Evolutionary conservation across 2,797 vertebrate genomes (phyloP).

Genomic region (Lepidocolaptes lacrymiger): DNA sequence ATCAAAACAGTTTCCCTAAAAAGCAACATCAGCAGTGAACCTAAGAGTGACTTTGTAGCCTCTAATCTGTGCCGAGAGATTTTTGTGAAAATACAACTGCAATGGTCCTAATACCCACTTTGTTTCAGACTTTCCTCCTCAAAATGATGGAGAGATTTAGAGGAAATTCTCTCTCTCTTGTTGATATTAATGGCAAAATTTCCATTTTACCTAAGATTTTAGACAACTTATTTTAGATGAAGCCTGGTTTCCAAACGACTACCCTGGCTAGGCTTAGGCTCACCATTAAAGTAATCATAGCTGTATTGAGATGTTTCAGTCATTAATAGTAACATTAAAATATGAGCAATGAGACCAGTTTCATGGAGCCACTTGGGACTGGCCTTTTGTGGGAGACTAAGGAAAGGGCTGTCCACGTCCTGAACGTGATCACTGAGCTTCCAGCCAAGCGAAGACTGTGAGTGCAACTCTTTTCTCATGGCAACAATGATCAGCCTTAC

Average conservation of each 20-base stretch:
- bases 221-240: neutral
- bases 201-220: neutral
- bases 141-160: neutral
- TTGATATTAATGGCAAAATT: neutral
- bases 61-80: neutral
- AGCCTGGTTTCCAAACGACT: neutral
- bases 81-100: neutral
- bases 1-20: neutral
- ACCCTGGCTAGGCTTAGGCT: neutral
- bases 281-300: neutral
- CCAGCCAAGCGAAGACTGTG: neutral
- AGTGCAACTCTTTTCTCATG: neutral
- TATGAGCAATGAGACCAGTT: neutral
- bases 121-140: neutral
- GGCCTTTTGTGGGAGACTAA: neutral
- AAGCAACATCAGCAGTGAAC: neutral
- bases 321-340: neutral
- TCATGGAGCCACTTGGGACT: neutral
- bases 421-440: neutral
- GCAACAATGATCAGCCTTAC: neutral
- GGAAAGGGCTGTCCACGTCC: neutral
- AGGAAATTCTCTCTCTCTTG: neutral
- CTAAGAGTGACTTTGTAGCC: neutral
- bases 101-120: rapidly evolving
- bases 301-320: neutral